Base-by-base conservation (phyloP, 2,888 invertebrate species). In the Tenthredo mesomela region DNA sequence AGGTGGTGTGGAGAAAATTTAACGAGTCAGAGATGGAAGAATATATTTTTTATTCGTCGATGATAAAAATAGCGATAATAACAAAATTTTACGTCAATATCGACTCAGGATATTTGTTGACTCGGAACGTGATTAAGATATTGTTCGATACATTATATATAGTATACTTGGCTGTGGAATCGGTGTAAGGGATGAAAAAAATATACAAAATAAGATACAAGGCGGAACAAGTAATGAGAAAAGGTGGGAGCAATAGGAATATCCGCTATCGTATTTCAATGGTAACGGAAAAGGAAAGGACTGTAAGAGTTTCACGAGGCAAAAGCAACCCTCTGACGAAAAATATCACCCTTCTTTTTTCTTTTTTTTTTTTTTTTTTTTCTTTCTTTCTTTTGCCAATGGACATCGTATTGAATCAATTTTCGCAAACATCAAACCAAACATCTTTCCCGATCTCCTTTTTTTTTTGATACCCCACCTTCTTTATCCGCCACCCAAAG, bases 371-470 rank as follows among this genome's bases (percentile, higher is more conserved):
- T 12, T 33, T 15, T 15, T 15, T 67, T 33, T n/a, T 80, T 33
- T 4, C 4, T 58, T 40, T 40, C 4, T 33, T 15, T 15, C 29
- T 67, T 33, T n/a, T 80, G 77, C 58, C 80, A 40, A 40, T 61
- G 61, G 80, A 80, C 80, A 80, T 80, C 80, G 80, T 80, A 80
- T 80, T 61, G 80, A 80, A 80, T 80, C 80, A 80, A 80, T 80
- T 80, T 80, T 80, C 80, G 40, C 80, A 80, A 80, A 80, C 80
- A 80, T 80, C 80, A 80, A 80, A 80, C 80, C 80, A 61, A 80
- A 80, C 80, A 80, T 80, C 61, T 58, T 80, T 77, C 75, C 75
- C 75, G 29, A 29, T 77, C 75, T 50, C 29, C 29, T 73, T 18
- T 75, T 18, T 6, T n/a, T 50, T 54, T 18, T 33, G 33, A 18